A percentile compares a stretch with the other conserved stretches of the same genome.
phyloP scores from a whole-genome alignment of 2,113 vertebrate genomes.

The Chiloscyllium plagiosum region DNA sequence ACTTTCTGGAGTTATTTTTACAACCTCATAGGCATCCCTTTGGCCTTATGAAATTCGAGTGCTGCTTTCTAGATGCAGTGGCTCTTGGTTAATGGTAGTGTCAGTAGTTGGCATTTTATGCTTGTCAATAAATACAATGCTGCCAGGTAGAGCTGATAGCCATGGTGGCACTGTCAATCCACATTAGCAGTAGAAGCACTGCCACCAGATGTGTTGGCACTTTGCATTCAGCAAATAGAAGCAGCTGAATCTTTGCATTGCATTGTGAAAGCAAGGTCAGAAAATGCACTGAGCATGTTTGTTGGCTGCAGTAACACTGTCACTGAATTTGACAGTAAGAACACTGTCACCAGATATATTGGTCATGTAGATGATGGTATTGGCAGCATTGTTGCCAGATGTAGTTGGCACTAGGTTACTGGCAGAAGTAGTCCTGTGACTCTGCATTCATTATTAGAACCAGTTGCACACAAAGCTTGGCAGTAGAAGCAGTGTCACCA shows the following conservation, averaged over 20 bases:
- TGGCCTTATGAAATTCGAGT: neutral
- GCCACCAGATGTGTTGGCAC: slow-evolving; percentile 4
- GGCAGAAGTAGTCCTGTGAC: slow-evolving; percentile 7
- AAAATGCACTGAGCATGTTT: slow-evolving; percentile 8
- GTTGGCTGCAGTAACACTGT: neutral
- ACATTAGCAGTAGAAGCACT: neutral
- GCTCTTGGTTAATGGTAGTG: neutral
- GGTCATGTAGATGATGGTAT: neutral
- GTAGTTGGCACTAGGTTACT: slow-evolving; percentile 25
- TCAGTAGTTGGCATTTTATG: neutral
- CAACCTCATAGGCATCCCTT: neutral
- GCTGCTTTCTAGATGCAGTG: neutral
- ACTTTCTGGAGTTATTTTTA: slow-evolving; percentile 8
- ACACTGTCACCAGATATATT: neutral
- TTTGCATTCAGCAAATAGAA: slow-evolving; percentile 3
- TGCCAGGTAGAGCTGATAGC: neutral
- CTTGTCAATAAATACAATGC: neutral
- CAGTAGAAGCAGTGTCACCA: neutral
- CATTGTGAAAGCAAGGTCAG: neutral
- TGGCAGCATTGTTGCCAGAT: slow-evolving; percentile 30
- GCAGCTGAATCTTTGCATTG: neutral
- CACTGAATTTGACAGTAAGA: slow-evolving; percentile 23
- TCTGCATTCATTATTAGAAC: slow-evolving; percentile 23
- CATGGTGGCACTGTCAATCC: neutral
- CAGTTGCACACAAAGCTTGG: slow-evolving; percentile 19